These are phyloP conservation scores for Zoroaster sp. DNA, from an alignment of 53 echinoderm and acorn worm genomes.

Conservation along the genomic window DNA sequence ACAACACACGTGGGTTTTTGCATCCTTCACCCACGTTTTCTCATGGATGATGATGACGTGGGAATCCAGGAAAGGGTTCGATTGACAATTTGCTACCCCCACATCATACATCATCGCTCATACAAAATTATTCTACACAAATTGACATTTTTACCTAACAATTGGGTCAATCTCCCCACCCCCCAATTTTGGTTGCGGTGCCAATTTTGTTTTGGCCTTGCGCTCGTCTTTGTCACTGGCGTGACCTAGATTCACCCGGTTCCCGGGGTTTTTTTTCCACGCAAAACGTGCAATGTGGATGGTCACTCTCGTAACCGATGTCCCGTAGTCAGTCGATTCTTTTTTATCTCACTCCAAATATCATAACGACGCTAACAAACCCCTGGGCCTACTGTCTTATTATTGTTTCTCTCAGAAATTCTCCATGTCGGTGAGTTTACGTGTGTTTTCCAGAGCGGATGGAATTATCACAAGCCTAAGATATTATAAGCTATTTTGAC, in stretches of 20 bases:
- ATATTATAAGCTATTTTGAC: conserved; percentile 6
- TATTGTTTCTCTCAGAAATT: background rate
- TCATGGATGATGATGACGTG: no score
- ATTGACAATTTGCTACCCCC: no score
- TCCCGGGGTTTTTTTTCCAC: background rate
- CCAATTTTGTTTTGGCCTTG: background rate
- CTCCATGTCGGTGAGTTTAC: background rate
- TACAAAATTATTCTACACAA: background rate
- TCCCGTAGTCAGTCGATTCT: background rate
- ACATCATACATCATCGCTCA: no score
- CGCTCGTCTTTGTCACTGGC: no score
- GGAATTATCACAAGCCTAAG: background rate
- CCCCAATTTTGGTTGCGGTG: background rate
- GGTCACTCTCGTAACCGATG: background rate
- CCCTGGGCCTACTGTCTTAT: background rate
- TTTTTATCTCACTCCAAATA: background rate
- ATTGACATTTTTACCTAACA: background rate
- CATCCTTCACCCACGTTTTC: no score
- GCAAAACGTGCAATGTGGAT: background rate
- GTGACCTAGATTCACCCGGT: no score
- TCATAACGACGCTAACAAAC: background rate
- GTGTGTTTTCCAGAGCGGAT: background rate
- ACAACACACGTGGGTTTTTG: no score
- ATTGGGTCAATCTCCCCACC: background rate
- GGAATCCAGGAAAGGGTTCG: no score